Evolutionary conservation across 1,140 invertebrate genomes (phyloP).

Genomic region (Heliconius nattereri): DNA sequence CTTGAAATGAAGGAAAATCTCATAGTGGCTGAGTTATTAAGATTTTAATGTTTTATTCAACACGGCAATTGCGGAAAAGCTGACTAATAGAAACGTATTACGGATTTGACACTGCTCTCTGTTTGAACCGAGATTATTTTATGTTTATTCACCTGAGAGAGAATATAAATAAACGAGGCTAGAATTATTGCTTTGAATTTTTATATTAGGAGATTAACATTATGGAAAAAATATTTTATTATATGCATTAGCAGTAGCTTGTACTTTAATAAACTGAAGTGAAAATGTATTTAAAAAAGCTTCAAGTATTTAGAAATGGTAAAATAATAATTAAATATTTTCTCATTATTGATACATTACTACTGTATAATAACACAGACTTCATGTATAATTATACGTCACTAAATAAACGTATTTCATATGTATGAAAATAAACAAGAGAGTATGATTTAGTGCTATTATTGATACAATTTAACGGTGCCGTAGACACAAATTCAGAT

Average conservation of each 20-base stretch:
- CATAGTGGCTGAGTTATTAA: conserved; percentile 12
- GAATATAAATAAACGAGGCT: conserved; percentile 1
- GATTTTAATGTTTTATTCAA: conserved; percentile 30
- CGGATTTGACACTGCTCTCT: conserved; percentile 20
- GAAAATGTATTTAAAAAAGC: not conserved
- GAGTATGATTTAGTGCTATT: conserved; percentile 25
- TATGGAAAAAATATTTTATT: not conserved
- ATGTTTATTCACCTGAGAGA: conserved; percentile 8
- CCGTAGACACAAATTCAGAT: conserved; percentile 27
- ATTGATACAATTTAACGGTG: conserved; percentile 32
- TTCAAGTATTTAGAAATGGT: too few species aligned
- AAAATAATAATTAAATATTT: too few species aligned
- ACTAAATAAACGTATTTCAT: not conserved
- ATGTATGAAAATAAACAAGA: conserved; percentile 25
- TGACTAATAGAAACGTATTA: conserved; percentile 30
- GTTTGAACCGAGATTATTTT: conserved; percentile 11
- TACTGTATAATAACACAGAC: not conserved
- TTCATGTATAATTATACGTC: not conserved
- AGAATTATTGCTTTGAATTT: not conserved
- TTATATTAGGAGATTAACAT: not conserved
- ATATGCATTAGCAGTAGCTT: too few species aligned
- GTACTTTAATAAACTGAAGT: too few species aligned
- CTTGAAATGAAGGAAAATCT: not conserved
- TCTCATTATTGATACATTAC: not conserved
- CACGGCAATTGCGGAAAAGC: conserved; percentile 11